Percentiles rank a stretch among this genome's conserved stretches.
Conservation (phyloP, 2,888 invertebrate species). For the Mimachlamys varia region DNA sequence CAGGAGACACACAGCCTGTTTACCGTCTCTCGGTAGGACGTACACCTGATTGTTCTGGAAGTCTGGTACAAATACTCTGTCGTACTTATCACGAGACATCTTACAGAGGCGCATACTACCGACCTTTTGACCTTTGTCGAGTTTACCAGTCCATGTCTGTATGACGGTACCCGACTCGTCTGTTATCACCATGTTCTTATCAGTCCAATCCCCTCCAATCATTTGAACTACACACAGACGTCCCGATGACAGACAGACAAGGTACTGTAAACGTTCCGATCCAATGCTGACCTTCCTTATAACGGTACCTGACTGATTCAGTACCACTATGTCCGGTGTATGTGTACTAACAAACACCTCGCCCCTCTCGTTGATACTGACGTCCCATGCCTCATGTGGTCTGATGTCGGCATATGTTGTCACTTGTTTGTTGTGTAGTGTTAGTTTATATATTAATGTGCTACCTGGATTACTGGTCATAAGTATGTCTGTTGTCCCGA, state of each 20-base stretch:
- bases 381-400: neutral
- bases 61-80: slow-evolving; percentile 3
- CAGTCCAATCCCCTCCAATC: neutral
- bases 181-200: neutral
- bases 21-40: neutral
- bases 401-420: slow-evolving; percentile 10
- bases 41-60: neutral
- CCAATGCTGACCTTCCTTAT: neutral
- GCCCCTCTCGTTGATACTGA: neutral
- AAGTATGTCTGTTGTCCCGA: neutral
- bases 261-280: neutral
- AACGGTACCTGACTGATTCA: neutral
- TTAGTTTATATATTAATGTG: neutral
- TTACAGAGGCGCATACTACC: neutral
- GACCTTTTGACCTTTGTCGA: neutral
- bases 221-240: neutral
- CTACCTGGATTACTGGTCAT: neutral
- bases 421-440: slow-evolving; percentile 15
- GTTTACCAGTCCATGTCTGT: neutral
- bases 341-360: neutral
- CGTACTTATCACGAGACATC: neutral
- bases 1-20: neutral
- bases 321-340: neutral
- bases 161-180: neutral
- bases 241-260: neutral